Conservation (phyloP, 1,140 invertebrate genomes). For the Scaptomyza graminum region DNA sequence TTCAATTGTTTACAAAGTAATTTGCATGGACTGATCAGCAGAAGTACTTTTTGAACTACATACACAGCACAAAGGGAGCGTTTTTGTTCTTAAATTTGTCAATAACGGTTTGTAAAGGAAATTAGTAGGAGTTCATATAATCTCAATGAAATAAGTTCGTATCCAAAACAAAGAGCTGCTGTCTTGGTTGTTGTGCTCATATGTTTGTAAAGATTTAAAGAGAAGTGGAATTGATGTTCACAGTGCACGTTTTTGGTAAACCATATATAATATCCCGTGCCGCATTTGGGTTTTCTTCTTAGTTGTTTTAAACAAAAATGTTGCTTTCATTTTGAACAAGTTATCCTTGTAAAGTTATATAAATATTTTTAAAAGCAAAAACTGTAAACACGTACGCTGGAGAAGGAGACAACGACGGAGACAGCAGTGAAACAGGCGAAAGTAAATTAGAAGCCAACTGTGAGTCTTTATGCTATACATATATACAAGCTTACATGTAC, state of each 20-base stretch:
- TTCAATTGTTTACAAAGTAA: too few relatives aligned
- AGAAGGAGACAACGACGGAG: constrained; percentile 19
- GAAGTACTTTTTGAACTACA: too few relatives aligned
- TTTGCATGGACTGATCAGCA: too few relatives aligned
- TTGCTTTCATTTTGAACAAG: neutral
- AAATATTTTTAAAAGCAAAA: neutral
- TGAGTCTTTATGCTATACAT: constrained; percentile 18
- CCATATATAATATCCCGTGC: neutral
- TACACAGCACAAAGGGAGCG: too few relatives aligned
- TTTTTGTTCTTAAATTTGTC: too few relatives aligned
- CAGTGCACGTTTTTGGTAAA: neutral
- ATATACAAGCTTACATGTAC: too few relatives aligned
- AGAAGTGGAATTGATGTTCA: neutral
- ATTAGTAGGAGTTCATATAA: too few relatives aligned
- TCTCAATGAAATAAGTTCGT: too few relatives aligned
- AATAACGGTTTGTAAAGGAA: too few relatives aligned
- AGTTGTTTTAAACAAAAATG: neutral
- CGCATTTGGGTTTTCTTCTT: neutral
- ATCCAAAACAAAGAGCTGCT: neutral
- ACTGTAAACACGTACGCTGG: constrained; percentile 2
- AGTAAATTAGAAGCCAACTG: constrained; percentile 71
- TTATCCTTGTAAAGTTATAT: neutral
- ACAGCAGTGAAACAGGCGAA: constrained; percentile 31
- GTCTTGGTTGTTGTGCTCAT: neutral
- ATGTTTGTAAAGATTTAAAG: neutral